Conservation (phyloP, 2,888 invertebrate genomes). For the Drosophila recens region DNA sequence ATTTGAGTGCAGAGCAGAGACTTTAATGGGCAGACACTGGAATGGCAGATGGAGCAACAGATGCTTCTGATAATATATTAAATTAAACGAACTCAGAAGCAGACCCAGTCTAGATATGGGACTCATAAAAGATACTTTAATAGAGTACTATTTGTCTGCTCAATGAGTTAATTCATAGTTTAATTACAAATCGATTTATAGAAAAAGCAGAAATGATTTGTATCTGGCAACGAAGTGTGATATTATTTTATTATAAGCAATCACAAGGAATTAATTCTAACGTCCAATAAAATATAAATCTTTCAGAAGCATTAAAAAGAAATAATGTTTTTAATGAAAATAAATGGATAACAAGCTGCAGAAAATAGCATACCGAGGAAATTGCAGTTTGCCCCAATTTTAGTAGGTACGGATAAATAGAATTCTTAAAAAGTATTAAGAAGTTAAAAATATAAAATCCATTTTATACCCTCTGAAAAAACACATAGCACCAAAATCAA, state of each 20-base stretch:
- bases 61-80: conserved; percentile 23
- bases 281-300: background rate
- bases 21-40: conserved; percentile 34
- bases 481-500: conserved; percentile 11
- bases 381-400: background rate
- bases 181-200: background rate
- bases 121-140: conserved; percentile 8
- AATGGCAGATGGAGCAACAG: conserved; percentile 24
- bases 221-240: background rate
- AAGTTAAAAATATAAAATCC: conserved; percentile 8
- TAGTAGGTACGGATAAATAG: background rate
- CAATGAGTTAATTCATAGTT: conserved; percentile 4
- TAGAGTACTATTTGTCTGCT: background rate
- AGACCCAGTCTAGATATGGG: conserved; percentile 1
- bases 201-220: background rate
- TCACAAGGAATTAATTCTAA: background rate
- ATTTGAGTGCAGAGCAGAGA: conserved; percentile 53
- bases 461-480: background rate
- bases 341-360: background rate
- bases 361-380: background rate
- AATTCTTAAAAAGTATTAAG: conserved; percentile 15
- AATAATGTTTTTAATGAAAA: background rate
- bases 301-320: background rate
- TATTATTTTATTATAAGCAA: background rate
- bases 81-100: background rate